A percentile compares a stretch with the other conserved stretches of the same genome.
Conservation (phyloP, 2,113 vertebrate genomes). For the Puma concolor region DNA sequence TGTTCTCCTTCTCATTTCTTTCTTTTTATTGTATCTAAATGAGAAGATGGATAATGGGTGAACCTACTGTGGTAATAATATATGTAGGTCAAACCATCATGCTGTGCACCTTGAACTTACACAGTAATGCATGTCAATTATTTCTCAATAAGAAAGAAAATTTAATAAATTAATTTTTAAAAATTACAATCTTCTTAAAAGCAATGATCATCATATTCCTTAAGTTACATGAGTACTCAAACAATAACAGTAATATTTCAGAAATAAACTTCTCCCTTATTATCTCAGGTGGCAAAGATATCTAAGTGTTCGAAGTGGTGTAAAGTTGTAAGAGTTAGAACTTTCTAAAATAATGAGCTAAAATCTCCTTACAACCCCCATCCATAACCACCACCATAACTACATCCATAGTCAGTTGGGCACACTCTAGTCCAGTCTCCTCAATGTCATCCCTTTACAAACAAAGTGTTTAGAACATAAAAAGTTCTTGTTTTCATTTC, state of each 20-base stretch:
- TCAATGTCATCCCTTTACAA: not conserved
- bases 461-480: not conserved
- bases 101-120: not conserved
- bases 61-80: not conserved
- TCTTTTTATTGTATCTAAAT: not conserved
- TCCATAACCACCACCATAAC: not conserved
- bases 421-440: not conserved
- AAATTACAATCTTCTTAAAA: slow-evolving; percentile 41
- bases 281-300: not conserved
- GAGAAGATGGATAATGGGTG: not conserved
- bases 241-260: not conserved
- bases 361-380: not conserved
- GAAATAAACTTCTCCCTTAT: not conserved
- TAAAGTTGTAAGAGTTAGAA: not conserved
- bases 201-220: not conserved
- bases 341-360: not conserved
- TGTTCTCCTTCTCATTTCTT: too few species aligned
- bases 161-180: not conserved
- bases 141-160: not conserved
- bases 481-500: not conserved
- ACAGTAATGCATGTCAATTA: not conserved
- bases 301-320: not conserved
- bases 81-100: not conserved
- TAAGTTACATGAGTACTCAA: not conserved
- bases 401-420: not conserved